Evolutionary conservation across 2,888 invertebrate genomes (phyloP).

Genomic region (Brenthis ino): DNA sequence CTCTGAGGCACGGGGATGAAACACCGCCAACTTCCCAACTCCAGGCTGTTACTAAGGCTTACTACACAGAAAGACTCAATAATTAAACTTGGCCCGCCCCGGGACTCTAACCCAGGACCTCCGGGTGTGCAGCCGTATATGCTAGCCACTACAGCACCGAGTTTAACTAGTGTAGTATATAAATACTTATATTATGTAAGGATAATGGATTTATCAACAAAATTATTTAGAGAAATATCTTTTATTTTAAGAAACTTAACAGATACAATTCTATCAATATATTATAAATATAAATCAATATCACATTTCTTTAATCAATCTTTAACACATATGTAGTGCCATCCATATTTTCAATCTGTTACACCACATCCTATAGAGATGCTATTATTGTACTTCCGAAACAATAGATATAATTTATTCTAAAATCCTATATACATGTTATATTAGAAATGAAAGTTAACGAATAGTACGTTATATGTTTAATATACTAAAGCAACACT

Average conservation of each 20-base stretch:
- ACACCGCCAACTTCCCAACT: too few relatives aligned
- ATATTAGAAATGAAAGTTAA: neutral
- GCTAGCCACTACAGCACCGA: too few relatives aligned
- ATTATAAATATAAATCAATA: conserved; percentile 37
- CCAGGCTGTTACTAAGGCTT: too few relatives aligned
- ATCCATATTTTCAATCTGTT: neutral
- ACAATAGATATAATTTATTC: neutral
- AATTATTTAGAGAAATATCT: conserved; percentile 31
- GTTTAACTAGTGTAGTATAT: too few relatives aligned
- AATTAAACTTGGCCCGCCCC: too few relatives aligned
- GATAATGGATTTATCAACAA: neutral
- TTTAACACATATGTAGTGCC: conserved; percentile 22
- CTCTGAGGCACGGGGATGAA: too few relatives aligned
- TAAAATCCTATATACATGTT: conserved; percentile 2
- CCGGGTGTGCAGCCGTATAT: too few relatives aligned
- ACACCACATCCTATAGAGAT: neutral
- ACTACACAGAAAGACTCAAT: too few relatives aligned
- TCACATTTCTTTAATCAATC: conserved; percentile 36
- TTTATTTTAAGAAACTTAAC: conserved; percentile 40
- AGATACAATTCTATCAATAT: conserved; percentile 35
- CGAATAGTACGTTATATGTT: conserved; percentile 2
- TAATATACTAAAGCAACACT: neutral
- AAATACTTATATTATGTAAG: too few relatives aligned
- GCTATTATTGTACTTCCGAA: conserved; percentile 8
- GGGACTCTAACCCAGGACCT: too few relatives aligned